Evolutionary conservation across 2,888 invertebrate genomes (phyloP).

Genomic region (Eretmocerus hayati): DNA sequence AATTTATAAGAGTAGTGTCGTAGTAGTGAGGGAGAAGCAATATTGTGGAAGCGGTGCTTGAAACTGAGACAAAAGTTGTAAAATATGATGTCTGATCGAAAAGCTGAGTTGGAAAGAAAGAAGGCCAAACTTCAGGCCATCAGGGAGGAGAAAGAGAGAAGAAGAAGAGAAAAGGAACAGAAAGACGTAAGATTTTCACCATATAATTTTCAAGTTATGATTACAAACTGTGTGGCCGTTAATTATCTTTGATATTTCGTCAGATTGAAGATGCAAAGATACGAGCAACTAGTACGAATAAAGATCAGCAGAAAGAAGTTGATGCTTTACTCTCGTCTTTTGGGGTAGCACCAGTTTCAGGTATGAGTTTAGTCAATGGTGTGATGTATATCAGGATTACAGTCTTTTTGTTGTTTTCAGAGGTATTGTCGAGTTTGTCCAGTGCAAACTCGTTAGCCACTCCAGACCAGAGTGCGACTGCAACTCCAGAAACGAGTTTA

Average conservation of each 20-base stretch:
- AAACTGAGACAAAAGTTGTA: too few species aligned
- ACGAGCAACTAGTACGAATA: conserved; percentile 46
- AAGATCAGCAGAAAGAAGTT: conserved; percentile 59
- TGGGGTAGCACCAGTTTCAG: conserved; percentile 79
- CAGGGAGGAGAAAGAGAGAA: conserved; percentile 81
- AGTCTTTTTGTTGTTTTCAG: conserved; percentile 38
- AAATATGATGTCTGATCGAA: conserved; percentile 71
- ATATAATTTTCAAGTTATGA: neutral
- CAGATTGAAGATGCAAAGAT: conserved; percentile 49
- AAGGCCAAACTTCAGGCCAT: conserved; percentile 86
- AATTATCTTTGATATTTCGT: conserved; percentile 1
- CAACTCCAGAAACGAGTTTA: conserved; percentile 73
- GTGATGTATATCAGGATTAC: neutral
- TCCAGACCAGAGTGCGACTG: conserved; percentile 71
- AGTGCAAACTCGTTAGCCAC: conserved; percentile 75
- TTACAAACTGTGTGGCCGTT: conserved; percentile 6
- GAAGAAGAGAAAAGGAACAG: conserved; percentile 77
- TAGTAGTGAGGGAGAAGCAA: too few species aligned
- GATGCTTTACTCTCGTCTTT: conserved; percentile 82
- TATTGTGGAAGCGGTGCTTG: too few species aligned
- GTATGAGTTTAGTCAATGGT: conserved; percentile 31
- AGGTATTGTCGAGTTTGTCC: conserved; percentile 75
- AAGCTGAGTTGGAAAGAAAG: conserved; percentile 87
- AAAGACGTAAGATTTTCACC: conserved; percentile 63
- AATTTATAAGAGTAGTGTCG: too few species aligned